Evolutionary conservation across 2,797 vertebrate species (phyloP).

Genomic region (Pyrocephalus nanus): DNA sequence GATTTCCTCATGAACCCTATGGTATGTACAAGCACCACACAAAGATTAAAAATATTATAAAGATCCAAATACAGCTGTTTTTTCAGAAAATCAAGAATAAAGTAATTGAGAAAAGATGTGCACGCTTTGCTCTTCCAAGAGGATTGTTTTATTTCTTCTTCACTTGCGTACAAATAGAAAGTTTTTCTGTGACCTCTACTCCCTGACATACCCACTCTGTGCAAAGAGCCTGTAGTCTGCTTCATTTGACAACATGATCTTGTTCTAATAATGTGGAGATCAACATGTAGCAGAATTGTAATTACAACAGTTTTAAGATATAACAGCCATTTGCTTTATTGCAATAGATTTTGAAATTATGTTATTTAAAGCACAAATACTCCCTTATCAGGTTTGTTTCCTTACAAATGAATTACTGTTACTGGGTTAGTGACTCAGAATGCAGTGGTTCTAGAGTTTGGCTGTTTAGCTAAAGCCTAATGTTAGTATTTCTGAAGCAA

Average conservation of each 20-base stretch:
- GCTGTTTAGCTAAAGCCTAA: background rate
- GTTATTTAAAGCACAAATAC: background rate
- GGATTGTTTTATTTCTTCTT: background rate
- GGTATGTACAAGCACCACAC: conserved; percentile 76
- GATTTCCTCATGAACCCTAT: conserved; percentile 99
- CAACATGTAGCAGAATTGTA: background rate
- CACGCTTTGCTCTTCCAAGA: background rate
- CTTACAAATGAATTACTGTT: background rate
- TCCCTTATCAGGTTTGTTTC: background rate
- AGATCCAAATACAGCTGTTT: background rate
- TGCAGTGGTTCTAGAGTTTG: background rate
- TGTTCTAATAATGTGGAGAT: background rate
- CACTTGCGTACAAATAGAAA: background rate
- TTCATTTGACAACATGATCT: background rate
- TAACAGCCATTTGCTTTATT: background rate
- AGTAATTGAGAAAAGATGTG: background rate
- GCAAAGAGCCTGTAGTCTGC: background rate
- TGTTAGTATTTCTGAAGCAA: background rate
- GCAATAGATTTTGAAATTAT: background rate
- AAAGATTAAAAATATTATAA: background rate
- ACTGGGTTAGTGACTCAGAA: background rate
- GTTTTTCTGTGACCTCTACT: background rate
- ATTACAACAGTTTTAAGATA: background rate
- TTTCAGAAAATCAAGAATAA: background rate
- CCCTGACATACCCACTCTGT: fast-evolving